Evolutionary conservation across 2,113 vertebrate genomes (phyloP).

Genomic region (Callithrix jacchus): DNA sequence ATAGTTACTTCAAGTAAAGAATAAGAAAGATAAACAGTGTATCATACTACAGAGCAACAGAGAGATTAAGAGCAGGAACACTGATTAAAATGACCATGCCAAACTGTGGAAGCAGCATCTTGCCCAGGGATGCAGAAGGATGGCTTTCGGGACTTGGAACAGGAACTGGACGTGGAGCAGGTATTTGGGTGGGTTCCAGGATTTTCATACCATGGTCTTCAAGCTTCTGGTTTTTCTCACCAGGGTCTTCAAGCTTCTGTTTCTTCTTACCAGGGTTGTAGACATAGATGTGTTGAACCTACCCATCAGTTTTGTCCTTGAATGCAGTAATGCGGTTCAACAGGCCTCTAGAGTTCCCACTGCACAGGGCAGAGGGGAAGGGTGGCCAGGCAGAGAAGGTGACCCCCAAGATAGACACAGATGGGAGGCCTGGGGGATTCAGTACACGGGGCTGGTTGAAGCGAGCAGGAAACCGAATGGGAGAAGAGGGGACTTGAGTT

Average conservation of each 20-base stretch:
- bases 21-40: neutral
- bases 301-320: neutral
- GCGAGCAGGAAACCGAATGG: neutral
- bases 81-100: neutral
- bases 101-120: slow-evolving; percentile 35
- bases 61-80: neutral
- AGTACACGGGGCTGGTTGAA: neutral
- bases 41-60: slow-evolving; percentile 11
- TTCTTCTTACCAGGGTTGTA: too few relatives aligned
- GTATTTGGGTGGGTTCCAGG: too few relatives aligned
- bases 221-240: too few relatives aligned
- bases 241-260: too few relatives aligned
- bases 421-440: neutral
- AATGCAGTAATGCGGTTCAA: neutral
- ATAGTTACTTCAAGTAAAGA: slow-evolving; percentile 22
- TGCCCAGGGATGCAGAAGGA: slow-evolving; percentile 63
- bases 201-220: too few relatives aligned
- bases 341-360: neutral
- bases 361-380: neutral
- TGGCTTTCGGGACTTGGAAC: slow-evolving; percentile 61
- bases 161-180: slow-evolving; percentile 37
- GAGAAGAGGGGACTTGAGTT: too few relatives aligned
- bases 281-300: too few relatives aligned
- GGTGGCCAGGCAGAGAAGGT: too few relatives aligned
- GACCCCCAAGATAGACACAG: neutral